Conservation (phyloP, 2,888 invertebrate species). For the Strigamia crassipes region DNA sequence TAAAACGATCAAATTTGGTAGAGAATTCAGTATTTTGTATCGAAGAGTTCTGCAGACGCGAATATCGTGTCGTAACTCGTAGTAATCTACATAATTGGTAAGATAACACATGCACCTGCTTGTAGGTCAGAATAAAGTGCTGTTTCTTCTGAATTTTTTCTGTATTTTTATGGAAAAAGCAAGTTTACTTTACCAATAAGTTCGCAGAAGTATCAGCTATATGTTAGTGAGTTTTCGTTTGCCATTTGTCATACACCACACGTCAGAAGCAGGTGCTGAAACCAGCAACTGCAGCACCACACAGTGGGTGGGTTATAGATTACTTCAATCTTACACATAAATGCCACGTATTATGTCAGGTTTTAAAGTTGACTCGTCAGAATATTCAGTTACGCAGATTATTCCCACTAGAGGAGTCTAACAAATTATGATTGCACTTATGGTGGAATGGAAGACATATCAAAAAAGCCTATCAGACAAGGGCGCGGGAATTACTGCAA, state of each 20-base stretch:
- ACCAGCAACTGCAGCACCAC: conserved; percentile 22
- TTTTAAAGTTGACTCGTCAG: conserved; percentile 5
- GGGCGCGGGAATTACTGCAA: not conserved
- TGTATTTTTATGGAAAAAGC: not conserved
- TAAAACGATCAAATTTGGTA: no score
- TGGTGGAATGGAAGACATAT: not conserved
- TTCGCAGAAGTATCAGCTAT: conserved; percentile 9
- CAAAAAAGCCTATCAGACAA: conserved; percentile 29
- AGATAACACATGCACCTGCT: no score
- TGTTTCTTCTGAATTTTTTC: not conserved
- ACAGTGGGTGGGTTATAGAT: conserved; percentile 40
- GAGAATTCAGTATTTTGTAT: no score
- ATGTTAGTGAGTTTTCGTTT: conserved; percentile 26
- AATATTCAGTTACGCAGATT: not conserved
- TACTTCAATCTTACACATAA: conserved; percentile 39
- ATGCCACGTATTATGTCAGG: conserved; percentile 34
- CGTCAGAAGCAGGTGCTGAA: conserved; percentile 44
- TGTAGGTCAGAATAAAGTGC: not conserved
- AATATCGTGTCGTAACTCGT: no score
- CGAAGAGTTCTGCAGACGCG: no score
- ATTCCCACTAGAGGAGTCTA: not conserved
- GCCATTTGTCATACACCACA: conserved; percentile 42
- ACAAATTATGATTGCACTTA: conserved; percentile 16
- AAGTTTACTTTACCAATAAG: not conserved
- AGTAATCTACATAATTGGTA: no score